phyloP scores from a whole-genome alignment of 2,888 invertebrate genomes.

The Sinopyrophorus schimmeli region DNA sequence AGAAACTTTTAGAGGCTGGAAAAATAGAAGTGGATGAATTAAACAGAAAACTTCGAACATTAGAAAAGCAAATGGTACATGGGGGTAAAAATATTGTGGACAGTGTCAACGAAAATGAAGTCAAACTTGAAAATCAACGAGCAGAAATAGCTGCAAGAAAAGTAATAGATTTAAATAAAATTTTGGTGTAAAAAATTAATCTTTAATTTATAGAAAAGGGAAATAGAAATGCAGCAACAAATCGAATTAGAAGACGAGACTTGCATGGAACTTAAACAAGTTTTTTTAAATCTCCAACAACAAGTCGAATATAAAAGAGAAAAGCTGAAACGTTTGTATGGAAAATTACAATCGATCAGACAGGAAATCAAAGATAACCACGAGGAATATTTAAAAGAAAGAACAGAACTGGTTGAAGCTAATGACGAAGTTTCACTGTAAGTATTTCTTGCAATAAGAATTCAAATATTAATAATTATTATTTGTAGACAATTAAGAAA shows the following conservation, averaged over 20 bases:
- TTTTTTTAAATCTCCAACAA: constrained; percentile 89
- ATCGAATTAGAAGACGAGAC: constrained; percentile 94
- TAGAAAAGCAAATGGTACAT: constrained; percentile 92
- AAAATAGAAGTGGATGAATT: constrained; percentile 73
- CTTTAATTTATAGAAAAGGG: constrained; percentile 57
- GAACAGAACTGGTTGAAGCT: constrained; percentile 88
- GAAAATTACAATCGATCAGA: constrained; percentile 74
- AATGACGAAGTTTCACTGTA: constrained; percentile 86
- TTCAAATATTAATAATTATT: no score
- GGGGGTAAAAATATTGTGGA: constrained; percentile 95
- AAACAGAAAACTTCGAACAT: constrained; percentile 74
- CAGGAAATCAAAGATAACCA: constrained; percentile 81
- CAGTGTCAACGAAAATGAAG: constrained; percentile 92
- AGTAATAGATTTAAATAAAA: no score
- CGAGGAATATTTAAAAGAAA: constrained; percentile 87
- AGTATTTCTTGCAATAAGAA: constrained; percentile 26
- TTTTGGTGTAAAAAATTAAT: no score
- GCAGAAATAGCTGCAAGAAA: constrained; percentile 89
- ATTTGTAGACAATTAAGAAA: constrained; percentile 77
- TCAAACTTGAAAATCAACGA: constrained; percentile 81
- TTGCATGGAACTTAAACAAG: constrained; percentile 86
- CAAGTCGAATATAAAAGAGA: constrained; percentile 97
- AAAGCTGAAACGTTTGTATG: constrained; percentile 87
- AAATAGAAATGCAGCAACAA: constrained; percentile 91
- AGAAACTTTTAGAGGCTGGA: constrained; percentile 56